These are phyloP conservation scores for Saturnia pavonia DNA, from an alignment of 2,888 invertebrate genomes.

Conservation along the genomic window DNA sequence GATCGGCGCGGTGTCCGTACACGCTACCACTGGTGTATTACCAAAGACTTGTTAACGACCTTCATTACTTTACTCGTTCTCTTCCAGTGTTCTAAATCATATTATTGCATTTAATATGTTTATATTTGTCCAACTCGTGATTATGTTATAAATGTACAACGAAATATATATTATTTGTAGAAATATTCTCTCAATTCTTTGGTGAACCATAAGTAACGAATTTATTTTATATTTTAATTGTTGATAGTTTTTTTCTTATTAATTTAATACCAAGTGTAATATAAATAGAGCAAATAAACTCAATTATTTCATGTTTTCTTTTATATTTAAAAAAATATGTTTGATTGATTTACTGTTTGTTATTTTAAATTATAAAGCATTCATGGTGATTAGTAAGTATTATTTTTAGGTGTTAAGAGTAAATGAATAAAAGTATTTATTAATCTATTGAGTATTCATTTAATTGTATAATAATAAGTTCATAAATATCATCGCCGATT, in stretches of 20 bases:
- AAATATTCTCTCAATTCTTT: no score
- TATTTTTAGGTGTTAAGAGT: constrained; percentile 34
- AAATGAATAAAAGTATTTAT: constrained; percentile 52
- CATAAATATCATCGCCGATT: not conserved
- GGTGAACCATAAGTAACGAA: not conserved
- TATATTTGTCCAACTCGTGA: no score
- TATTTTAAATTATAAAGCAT: constrained; percentile 38
- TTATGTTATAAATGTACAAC: no score
- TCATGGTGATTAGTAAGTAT: constrained; percentile 46
- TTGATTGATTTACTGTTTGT: not conserved
- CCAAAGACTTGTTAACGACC: no score
- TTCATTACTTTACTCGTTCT: no score
- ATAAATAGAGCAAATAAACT: not conserved
- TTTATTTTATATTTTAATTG: not conserved
- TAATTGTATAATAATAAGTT: constrained; percentile 5
- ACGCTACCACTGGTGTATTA: no score
- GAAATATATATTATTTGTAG: no score
- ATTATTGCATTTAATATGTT: no score
- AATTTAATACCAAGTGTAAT: no score
- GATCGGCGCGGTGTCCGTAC: no score
- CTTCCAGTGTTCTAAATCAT: no score
- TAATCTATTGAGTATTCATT: constrained; percentile 36
- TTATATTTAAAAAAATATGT: not conserved
- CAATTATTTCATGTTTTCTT: not conserved
- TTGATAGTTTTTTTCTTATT: no score